Evolutionary conservation across 1,140 invertebrate species (phyloP).

Genomic region (Thereuonema tuberculata): DNA sequence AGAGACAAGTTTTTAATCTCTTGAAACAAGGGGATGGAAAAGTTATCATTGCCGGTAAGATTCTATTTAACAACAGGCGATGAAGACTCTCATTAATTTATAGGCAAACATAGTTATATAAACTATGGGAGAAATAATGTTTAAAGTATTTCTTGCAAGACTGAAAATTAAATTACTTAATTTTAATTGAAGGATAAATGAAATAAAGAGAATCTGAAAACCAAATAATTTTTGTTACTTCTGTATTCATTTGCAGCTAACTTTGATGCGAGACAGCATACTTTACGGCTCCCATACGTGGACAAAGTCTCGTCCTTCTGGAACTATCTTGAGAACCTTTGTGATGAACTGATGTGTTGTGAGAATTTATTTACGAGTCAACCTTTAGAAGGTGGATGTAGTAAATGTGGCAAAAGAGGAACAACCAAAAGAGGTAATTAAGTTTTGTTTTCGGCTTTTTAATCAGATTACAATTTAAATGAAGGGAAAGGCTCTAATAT

Average conservation of each 20-base stretch:
- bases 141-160: too few species aligned
- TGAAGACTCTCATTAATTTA: too few species aligned
- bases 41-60: constrained; percentile 38
- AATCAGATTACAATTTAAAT: too few species aligned
- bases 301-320: constrained; percentile 45
- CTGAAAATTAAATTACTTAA: too few species aligned
- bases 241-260: constrained; percentile 25
- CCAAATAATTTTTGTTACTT: too few species aligned
- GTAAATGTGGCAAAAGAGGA: constrained; percentile 31
- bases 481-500: too few species aligned
- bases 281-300: constrained; percentile 41
- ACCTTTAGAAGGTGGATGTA: constrained; percentile 31
- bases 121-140: too few species aligned
- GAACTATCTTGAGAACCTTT: constrained; percentile 41
- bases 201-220: too few species aligned
- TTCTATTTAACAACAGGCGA: too few species aligned
- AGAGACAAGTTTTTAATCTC: constrained; percentile 42
- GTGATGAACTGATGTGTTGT: constrained; percentile 48
- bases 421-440: constrained; percentile 19
- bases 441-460: too few species aligned
- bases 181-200: too few species aligned
- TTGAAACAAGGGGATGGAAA: constrained; percentile 44
- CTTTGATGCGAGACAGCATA: constrained; percentile 38
- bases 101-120: too few species aligned
- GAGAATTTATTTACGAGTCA: constrained; percentile 40